Base-by-base conservation (phyloP, 2,797 vertebrate species). In the Sternarchorhynchus goeldii region DNA sequence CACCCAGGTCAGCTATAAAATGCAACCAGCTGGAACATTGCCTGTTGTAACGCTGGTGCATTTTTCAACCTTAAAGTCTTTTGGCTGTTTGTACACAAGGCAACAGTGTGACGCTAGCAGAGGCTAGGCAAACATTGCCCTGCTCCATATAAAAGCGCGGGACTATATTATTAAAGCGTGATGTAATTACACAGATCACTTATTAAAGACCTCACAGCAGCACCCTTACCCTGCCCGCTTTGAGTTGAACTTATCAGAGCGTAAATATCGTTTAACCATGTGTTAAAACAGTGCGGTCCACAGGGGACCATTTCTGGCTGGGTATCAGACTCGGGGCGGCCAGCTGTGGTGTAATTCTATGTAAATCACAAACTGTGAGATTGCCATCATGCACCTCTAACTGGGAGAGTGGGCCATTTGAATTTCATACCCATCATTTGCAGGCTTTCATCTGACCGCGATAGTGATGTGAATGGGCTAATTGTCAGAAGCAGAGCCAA, bases 281-380 rank as follows among this genome's bases (percentile, higher is more conserved):
- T 80, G 74, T 75, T 80, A 82, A 83, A 85, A 81, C 77, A 68
- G 75, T 50, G 68, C 68, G 53, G 82, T 83, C 83, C 67, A 65
- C 53, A 20, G 83, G 77, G 84, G 81, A 71, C 70, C 62, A 81
- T 78, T 86, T 85, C 79, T 80, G 86, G 84, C 78, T 85, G 76
- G 83, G 85, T 88, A 86, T 81, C 77, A 85, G 87, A 89, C 86
- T 81, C 56, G 21, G 74, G 76, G 73, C 62, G 4, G 66, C 80
- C 85, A 87, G 82, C 86, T 89, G 88, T 82, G 83, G 86, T 82
- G 86, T 81, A 86, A 88, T 88, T 85, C 82, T 84, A 90, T 85
- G 79, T 83, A 85, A 85, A 90, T 86, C 81, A 79, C 73, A 81
- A 72, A 80, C 88, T 88, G 86, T 86, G 82, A 88, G 84, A 91